Evolutionary conservation across 2,113 vertebrate species (phyloP).

Genomic region (Tylochromis polylepis): DNA sequence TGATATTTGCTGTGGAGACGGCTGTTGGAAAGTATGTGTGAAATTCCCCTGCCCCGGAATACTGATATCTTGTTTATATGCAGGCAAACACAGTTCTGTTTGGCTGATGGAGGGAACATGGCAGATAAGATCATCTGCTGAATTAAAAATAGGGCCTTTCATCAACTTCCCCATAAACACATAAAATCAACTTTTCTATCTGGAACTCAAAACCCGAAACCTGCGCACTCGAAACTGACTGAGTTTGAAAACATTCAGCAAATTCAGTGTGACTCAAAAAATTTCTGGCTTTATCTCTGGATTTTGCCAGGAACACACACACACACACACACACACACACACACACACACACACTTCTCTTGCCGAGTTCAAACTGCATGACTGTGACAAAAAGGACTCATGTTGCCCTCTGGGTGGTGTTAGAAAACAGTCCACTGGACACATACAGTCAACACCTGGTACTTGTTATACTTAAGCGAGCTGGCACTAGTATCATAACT

Average conservation of each 20-base stretch:
- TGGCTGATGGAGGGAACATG: constrained; percentile 34
- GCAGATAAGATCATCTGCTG: constrained; percentile 37
- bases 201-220: background rate
- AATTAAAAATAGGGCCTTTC: constrained; percentile 33
- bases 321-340: background rate
- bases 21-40: constrained; percentile 5
- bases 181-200: background rate
- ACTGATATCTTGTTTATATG: constrained; percentile 55
- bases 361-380: background rate
- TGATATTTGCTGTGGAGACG: constrained; percentile 34
- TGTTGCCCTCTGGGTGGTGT: background rate
- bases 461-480: background rate
- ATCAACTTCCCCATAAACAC: background rate
- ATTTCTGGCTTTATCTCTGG: background rate
- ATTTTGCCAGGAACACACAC: background rate
- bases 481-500: background rate
- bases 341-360: background rate
- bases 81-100: constrained; percentile 1
- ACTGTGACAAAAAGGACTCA: background rate
- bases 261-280: background rate
- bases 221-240: background rate
- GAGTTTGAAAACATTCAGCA: background rate
- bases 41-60: constrained; percentile 37
- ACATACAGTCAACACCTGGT: background rate
- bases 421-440: background rate